Percentiles rank a stretch among this genome's conserved stretches.
These are phyloP conservation scores for Suncus etruscus DNA, from an alignment of 2,113 vertebrate species.

Conservation along the genomic window DNA sequence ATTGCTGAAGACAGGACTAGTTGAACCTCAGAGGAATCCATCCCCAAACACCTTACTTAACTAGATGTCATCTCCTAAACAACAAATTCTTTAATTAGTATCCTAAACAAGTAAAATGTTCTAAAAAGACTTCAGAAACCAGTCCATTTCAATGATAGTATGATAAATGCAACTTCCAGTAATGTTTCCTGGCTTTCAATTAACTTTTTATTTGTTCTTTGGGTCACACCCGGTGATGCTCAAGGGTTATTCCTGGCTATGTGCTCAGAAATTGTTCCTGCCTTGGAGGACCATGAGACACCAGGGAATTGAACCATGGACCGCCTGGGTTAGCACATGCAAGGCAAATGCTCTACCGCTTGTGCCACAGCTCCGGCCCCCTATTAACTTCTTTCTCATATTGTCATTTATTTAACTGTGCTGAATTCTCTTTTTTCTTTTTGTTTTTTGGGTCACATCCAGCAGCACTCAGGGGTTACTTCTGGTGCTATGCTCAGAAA, in stretches of 20 bases:
- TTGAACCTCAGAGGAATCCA: constrained; percentile 72
- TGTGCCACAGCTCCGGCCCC: no score
- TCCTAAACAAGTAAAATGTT: constrained; percentile 66
- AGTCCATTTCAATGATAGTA: constrained; percentile 42
- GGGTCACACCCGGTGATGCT: no score
- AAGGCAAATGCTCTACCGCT: no score
- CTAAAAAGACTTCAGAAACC: constrained; percentile 58
- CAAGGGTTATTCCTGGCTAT: no score
- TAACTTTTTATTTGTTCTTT: constrained; percentile 9
- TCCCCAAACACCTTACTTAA: constrained; percentile 60
- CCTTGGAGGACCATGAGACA: no score
- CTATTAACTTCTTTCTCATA: constrained; percentile 46
- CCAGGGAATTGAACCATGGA: no score
- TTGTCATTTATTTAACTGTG: constrained; percentile 41
- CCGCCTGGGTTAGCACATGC: no score
- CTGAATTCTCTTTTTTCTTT: constrained; percentile 45
- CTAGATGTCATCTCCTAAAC: constrained; percentile 64
- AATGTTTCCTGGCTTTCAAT: constrained; percentile 7
- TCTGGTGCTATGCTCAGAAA: no score
- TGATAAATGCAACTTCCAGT: constrained; percentile 32
- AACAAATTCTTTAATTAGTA: constrained; percentile 77
- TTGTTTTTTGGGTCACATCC: no score
- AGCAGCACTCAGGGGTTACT: no score
- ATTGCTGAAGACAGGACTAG: constrained; percentile 66
- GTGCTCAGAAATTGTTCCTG: no score